Base-by-base conservation (phyloP, 1,140 invertebrate genomes). In the Hylaeus volcanicus region DNA sequence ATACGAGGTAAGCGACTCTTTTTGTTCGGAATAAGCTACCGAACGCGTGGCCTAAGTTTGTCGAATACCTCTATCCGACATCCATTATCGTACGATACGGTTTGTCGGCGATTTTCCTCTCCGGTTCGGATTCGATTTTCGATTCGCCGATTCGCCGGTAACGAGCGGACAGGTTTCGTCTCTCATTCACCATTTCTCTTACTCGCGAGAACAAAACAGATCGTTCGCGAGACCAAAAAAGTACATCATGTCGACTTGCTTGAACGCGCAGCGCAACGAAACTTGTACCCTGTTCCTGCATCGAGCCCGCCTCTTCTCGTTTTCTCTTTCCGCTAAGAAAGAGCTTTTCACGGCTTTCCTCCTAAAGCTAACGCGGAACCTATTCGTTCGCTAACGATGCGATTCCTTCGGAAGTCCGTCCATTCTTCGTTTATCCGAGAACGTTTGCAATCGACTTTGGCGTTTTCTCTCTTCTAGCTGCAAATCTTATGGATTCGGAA, bases 261-360 rank as follows among this genome's bases (percentile, higher is more conserved):
- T 48, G 37, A 69, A 69, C 9, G 43, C 75, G 83, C 9, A 39
- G 78, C 65, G 53, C 64, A 82, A 80, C 73, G 70, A 87, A 89
- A 88, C 82, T 71, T 55, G 9, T 12, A 70, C 73, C 79, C 83
- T 84, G 69, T 74, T 84, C 73, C 69, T 81, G 61, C 84, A 84
- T 88, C 83, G 81, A 89, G 82, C 58, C 48, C 70, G 43, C 72
- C 64, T 41, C 12, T 14, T 0, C 11, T 8, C 26, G 26, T 48
- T 3, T 3, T 3, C n/a, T 60, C 26, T 14, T 9, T 37, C 26
- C 51, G 41, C 65, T 26, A 65, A 70, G 43, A 69, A 77, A 69
- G 43, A 60, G 55, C 69, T 51, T 26, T 26, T 5, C 51, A 26
- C 53, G 26, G 45, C 15, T 77, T 43, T 41, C 66, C 9, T 12